Conservation (phyloP, 2,888 invertebrate genomes). For the Xestia rhomboidea region DNA sequence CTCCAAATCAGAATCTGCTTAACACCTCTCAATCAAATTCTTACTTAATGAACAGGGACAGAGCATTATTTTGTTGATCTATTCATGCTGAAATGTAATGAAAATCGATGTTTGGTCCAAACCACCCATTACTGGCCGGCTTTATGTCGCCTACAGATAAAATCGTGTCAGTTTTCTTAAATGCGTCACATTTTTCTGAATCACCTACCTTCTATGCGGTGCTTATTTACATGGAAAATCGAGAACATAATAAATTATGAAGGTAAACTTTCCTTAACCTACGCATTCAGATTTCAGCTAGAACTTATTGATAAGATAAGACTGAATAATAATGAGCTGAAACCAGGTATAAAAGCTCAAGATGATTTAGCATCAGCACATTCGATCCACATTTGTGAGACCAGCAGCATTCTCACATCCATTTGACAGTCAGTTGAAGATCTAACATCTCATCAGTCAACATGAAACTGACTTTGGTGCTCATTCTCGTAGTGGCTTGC, state of each 20-base stretch:
- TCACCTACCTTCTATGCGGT: slow-evolving; percentile 2
- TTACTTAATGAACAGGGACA: background rate
- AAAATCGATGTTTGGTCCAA: background rate
- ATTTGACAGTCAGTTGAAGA: background rate
- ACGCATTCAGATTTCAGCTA: slow-evolving; percentile 13
- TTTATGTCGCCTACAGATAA: background rate
- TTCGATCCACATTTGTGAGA: slow-evolving; percentile 19
- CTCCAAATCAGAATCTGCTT: background rate
- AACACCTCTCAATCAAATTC: background rate
- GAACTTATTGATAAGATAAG: slow-evolving; percentile 20
- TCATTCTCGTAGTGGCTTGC: slow-evolving; percentile 30
- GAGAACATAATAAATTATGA: slow-evolving; percentile 11
- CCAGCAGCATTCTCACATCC: slow-evolving; percentile 7
- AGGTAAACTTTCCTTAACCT: slow-evolving; percentile 32
- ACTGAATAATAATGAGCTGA: slow-evolving; percentile 47
- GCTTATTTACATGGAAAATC: slow-evolving; percentile 29
- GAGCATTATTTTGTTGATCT: background rate
- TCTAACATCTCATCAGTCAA: slow-evolving; percentile 3
- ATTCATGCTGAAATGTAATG: background rate
- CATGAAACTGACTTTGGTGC: slow-evolving; percentile 48
- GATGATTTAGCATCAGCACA: slow-evolving; percentile 16
- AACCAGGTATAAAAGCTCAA: slow-evolving; percentile 45
- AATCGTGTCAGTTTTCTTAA: background rate
- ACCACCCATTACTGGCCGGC: background rate
- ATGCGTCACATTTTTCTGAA: background rate